These are phyloP conservation scores for Zaprionus bogoriensis DNA, from an alignment of 2,888 invertebrate species.

Conservation along the genomic window DNA sequence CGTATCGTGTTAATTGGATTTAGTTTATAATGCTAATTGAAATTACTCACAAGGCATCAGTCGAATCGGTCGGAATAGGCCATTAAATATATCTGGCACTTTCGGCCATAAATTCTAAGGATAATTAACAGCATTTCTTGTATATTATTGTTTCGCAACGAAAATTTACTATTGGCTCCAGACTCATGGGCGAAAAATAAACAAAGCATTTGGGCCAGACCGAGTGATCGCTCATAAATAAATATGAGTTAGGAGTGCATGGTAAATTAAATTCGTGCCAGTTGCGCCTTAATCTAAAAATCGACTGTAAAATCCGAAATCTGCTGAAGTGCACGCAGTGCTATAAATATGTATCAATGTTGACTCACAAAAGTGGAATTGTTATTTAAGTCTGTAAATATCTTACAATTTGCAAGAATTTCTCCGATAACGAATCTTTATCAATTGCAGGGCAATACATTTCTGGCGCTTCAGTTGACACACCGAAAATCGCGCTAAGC, in stretches of 20 bases:
- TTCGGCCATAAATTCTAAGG: conserved; percentile 57
- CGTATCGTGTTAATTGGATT: conserved; percentile 71
- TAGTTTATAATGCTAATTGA: conserved; percentile 73
- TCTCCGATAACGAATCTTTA: not conserved
- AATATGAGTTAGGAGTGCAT: conserved; percentile 34
- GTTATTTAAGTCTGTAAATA: too few species aligned
- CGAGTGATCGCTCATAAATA: conserved; percentile 41
- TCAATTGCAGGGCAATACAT: conserved; percentile 74
- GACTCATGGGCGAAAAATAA: conserved; percentile 53
- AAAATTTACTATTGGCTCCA: conserved; percentile 9
- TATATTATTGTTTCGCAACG: conserved; percentile 49
- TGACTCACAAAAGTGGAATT: not conserved
- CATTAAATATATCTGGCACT: conserved; percentile 13
- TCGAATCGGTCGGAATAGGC: conserved; percentile 5
- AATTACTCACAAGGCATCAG: conserved; percentile 39
- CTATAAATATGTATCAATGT: too few species aligned
- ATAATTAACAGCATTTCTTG: conserved; percentile 43
- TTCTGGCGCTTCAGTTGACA: conserved; percentile 52
- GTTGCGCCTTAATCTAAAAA: conserved; percentile 12
- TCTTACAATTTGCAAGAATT: too few species aligned
- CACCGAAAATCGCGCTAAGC: conserved; percentile 32
- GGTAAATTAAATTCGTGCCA: conserved; percentile 20
- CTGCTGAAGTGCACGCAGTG: too few species aligned
- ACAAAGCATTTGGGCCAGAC: conserved; percentile 37
- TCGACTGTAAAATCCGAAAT: not conserved